These are phyloP conservation scores for Lota lota DNA, from an alignment of 2,113 vertebrate species.

Conservation along the genomic window DNA sequence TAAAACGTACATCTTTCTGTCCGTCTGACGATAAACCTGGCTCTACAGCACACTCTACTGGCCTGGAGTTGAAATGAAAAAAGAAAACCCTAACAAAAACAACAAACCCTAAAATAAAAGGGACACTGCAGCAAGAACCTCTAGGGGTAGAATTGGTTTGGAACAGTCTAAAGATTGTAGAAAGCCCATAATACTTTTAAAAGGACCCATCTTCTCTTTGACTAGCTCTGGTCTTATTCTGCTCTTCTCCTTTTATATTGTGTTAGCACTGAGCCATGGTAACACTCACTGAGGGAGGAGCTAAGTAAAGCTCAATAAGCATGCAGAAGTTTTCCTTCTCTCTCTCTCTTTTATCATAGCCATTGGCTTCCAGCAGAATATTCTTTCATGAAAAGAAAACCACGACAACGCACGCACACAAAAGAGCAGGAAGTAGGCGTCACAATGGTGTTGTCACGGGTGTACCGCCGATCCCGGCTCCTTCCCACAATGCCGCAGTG, in stretches of 20 bases:
- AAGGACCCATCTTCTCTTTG: conserved; percentile 24
- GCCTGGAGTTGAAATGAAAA: conserved; percentile 22
- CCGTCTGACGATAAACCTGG: conserved; percentile 8
- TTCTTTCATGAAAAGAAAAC: conserved; percentile 41
- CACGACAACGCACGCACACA: conserved; percentile 14
- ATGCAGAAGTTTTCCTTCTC: conserved; percentile 61
- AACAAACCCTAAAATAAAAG: conserved; percentile 23
- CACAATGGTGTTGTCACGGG: not conserved
- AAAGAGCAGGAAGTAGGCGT: conserved; percentile 13
- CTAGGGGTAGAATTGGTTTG: conserved; percentile 45
- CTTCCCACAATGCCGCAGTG: not conserved
- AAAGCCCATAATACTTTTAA: conserved; percentile 49
- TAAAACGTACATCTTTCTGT: conserved; percentile 6
- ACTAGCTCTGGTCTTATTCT: conserved; percentile 22
- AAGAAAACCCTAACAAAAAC: conserved; percentile 5
- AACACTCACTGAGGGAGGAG: conserved; percentile 60
- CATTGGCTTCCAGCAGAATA: conserved; percentile 60
- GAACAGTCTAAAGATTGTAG: conserved; percentile 66
- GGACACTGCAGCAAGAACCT: conserved; percentile 65
- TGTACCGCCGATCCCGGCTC: not conserved
- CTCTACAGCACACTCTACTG: conserved; percentile 6
- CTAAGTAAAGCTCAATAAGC: conserved; percentile 52
- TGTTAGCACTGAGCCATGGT: conserved; percentile 60
- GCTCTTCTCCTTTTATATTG: conserved; percentile 44
- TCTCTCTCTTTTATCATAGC: conserved; percentile 17